Evolutionary conservation across 1,140 invertebrate genomes (phyloP).

Genomic region (Lasaia peninsularis): DNA sequence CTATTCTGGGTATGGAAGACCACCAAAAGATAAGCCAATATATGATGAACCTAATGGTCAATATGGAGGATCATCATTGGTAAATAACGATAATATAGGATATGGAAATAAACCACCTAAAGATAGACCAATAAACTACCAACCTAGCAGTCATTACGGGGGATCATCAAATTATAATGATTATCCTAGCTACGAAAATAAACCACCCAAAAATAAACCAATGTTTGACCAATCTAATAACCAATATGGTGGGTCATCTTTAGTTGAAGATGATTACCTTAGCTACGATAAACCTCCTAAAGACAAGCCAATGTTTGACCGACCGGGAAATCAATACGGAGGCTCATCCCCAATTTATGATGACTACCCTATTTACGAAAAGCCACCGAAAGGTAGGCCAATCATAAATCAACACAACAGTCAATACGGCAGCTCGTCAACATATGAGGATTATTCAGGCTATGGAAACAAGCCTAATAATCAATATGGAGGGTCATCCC

Average conservation of each 20-base stretch:
- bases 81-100: not conserved
- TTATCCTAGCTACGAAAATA: not conserved
- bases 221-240: not conserved
- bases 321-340: not conserved
- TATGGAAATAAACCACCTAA: not conserved
- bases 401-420: not conserved
- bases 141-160: not conserved
- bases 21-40: not conserved
- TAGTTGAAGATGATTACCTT: not conserved
- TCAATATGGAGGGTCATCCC: slow-evolving; percentile 21
- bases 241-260: not conserved
- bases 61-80: slow-evolving; percentile 5
- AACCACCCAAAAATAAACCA: not conserved
- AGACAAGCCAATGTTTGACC: not conserved
- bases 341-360: not conserved
- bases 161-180: not conserved
- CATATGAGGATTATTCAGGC: not conserved
- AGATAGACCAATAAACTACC: not conserved
- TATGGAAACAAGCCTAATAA: not conserved
- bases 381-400: not conserved
- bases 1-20: not conserved
- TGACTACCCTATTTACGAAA: not conserved
- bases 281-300: not conserved
- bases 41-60: not conserved
- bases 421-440: not conserved